Conservation (phyloP, 2,797 vertebrate species). For the Phoebastria nigripes region DNA sequence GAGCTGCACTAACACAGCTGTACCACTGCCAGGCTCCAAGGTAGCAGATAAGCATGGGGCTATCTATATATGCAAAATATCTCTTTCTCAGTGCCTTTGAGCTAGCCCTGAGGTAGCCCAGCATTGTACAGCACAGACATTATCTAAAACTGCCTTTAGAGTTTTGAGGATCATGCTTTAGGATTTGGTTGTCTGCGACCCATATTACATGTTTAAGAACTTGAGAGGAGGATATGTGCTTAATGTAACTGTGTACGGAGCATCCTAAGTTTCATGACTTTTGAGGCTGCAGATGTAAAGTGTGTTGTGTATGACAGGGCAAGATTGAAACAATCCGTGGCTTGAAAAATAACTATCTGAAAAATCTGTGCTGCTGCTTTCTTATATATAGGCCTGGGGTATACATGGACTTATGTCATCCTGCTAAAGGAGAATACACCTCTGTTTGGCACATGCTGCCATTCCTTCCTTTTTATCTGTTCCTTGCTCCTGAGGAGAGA, state of each 20-base stretch:
- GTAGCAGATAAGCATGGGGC: not conserved
- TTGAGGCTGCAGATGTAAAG: not conserved
- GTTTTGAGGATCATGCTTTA: not conserved
- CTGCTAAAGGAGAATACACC: not conserved
- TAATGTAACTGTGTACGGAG: not conserved
- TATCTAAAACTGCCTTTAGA: not conserved
- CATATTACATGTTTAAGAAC: not conserved
- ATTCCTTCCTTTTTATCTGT: slow-evolving; percentile 74
- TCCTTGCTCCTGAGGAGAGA: slow-evolving; percentile 73
- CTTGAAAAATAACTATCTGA: not conserved
- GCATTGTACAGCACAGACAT: not conserved
- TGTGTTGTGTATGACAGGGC: not conserved
- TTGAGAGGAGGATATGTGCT: not conserved
- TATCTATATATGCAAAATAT: not conserved
- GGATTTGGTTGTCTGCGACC: not conserved
- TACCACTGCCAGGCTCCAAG: not conserved
- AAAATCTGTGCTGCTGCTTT: not conserved
- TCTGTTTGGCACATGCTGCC: slow-evolving; percentile 54
- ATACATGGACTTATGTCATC: not conserved
- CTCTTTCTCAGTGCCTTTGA: not conserved
- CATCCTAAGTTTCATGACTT: not conserved
- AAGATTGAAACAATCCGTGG: not conserved
- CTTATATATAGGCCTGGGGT: not conserved
- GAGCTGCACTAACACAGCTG: not conserved
- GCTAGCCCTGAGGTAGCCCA: not conserved